Percentiles rank a stretch among this genome's conserved stretches.
phyloP scores from a whole-genome alignment of 2,113 vertebrate genomes.

The Ageneiosus marmoratus region DNA sequence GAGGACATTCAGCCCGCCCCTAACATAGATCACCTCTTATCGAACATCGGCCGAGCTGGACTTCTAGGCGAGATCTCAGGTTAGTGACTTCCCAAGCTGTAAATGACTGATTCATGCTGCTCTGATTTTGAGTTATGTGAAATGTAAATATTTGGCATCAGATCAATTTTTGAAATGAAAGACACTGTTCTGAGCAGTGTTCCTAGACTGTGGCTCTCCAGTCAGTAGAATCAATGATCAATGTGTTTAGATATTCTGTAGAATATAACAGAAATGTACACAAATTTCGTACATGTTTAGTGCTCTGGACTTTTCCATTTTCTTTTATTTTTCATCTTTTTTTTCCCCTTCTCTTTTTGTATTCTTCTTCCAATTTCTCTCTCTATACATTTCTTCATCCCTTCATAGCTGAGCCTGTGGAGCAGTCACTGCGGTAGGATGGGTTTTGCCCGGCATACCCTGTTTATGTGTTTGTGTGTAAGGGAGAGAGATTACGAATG shows the following conservation, averaged over 20 bases:
- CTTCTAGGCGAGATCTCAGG: conserved; percentile 87
- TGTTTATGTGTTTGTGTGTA: not conserved
- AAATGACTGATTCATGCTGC: not conserved
- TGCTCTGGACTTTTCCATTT: conserved; percentile 58
- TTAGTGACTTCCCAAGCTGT: conserved; percentile 54
- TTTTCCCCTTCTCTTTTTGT: conserved; percentile 57
- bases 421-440: conserved; percentile 96
- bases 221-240: not conserved
- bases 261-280: not conserved
- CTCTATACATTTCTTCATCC: conserved; percentile 77
- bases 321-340: conserved; percentile 53
- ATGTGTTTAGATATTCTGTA: not conserved
- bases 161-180: not conserved
- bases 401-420: conserved; percentile 91
- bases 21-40: conserved; percentile 96
- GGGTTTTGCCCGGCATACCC: conserved; percentile 55
- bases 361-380: conserved; percentile 75
- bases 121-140: not conserved
- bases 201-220: not conserved
- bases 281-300: conserved; percentile 51
- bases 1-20: conserved; percentile 89
- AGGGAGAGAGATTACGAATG: not conserved
- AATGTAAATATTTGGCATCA: too few relatives aligned
- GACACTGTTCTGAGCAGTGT: not conserved
- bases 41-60: conserved; percentile 91